Percentiles rank a stretch among this genome's conserved stretches.
Evolutionary conservation across 2,113 vertebrate genomes (phyloP).

Genomic region (Leuciscus idus): DNA sequence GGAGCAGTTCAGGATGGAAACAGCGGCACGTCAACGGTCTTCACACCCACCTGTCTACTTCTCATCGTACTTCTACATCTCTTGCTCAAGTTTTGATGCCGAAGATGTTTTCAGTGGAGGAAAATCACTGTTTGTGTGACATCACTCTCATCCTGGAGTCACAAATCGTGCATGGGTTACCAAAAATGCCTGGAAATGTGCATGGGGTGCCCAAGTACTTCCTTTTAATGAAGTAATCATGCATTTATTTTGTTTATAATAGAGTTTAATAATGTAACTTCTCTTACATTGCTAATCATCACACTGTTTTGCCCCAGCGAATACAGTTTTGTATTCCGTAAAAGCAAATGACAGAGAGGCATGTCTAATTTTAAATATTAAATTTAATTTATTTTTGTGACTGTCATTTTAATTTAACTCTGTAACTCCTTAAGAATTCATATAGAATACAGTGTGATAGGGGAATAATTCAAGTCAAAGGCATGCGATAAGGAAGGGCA

Average conservation of each 20-base stretch:
- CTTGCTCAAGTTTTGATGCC: slow-evolving; percentile 85
- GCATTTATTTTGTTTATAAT: slow-evolving; percentile 41
- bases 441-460: slow-evolving; percentile 1
- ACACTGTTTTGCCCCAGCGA: slow-evolving; percentile 42
- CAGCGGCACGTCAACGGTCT: slow-evolving; percentile 75
- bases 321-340: slow-evolving; percentile 47
- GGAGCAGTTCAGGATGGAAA: slow-evolving; percentile 92
- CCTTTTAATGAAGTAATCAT: slow-evolving; percentile 50
- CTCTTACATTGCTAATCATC: slow-evolving; percentile 41
- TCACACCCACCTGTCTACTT: slow-evolving; percentile 78
- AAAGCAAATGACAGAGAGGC: slow-evolving; percentile 43
- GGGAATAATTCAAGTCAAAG: slow-evolving; percentile 9
- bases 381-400: slow-evolving; percentile 49
- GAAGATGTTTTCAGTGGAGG: slow-evolving; percentile 47
- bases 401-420: slow-evolving; percentile 44
- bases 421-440: slow-evolving; percentile 30
- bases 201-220: slow-evolving; percentile 60
- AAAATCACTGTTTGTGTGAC: slow-evolving; percentile 50
- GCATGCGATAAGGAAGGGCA: slow-evolving; percentile 2
- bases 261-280: slow-evolving; percentile 44
- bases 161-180: slow-evolving; percentile 65
- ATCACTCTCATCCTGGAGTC: slow-evolving; percentile 58
- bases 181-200: slow-evolving; percentile 61
- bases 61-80: slow-evolving; percentile 78
- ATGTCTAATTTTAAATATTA: slow-evolving; percentile 46